A percentile compares a stretch with the other conserved stretches of the same genome.
Conservation (phyloP, 2,113 vertebrate species). For the Microcebus ravelobensis region DNA sequence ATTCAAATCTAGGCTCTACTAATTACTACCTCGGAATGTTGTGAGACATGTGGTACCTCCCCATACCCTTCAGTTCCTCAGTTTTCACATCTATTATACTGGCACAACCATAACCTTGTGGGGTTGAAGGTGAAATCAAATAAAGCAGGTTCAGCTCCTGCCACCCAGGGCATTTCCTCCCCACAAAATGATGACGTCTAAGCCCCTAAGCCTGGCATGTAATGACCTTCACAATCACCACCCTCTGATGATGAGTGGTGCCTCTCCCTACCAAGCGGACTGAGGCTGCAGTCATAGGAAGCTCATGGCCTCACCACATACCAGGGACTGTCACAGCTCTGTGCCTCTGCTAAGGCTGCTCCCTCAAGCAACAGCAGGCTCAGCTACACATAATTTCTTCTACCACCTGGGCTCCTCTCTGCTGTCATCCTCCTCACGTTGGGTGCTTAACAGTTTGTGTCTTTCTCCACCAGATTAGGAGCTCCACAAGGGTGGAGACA, state of each 20-base stretch:
- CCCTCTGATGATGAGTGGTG: neutral
- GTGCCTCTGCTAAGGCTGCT: neutral
- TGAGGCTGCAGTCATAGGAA: neutral
- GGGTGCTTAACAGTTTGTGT: neutral
- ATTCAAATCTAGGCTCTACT: conserved; percentile 20
- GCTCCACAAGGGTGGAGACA: neutral
- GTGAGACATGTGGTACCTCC: neutral
- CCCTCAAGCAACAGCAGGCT: neutral
- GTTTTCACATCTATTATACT: neutral
- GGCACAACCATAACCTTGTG: neutral
- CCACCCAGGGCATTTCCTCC: neutral
- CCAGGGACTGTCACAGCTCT: neutral
- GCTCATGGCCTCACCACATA: neutral
- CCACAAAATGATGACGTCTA: neutral
- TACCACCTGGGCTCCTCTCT: neutral
- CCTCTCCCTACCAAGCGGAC: neutral
- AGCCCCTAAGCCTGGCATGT: neutral
- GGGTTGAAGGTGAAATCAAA: neutral
- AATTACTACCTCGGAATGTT: neutral
- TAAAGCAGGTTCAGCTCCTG: neutral
- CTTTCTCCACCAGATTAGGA: neutral
- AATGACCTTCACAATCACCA: neutral
- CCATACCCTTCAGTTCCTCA: neutral
- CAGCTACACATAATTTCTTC: neutral
- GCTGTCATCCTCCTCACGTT: neutral